phyloP scores from a whole-genome alignment of 2,113 vertebrate genomes.

The Perognathus longimembris region DNA sequence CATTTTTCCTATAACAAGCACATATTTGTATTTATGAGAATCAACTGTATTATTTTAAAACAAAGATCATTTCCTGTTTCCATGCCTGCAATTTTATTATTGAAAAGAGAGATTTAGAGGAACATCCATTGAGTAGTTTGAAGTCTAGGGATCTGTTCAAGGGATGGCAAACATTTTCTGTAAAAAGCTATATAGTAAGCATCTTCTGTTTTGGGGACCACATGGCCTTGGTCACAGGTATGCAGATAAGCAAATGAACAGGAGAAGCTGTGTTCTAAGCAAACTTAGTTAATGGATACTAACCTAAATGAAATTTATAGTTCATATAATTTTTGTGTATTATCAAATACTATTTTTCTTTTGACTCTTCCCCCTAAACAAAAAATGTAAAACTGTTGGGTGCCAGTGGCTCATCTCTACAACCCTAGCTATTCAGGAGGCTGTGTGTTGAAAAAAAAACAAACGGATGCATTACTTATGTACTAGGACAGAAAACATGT shows the following conservation, averaged over 20 bases:
- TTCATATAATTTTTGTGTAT: neutral
- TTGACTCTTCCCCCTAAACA: neutral
- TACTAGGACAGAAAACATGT: too few relatives aligned
- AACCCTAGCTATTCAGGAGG: too few relatives aligned
- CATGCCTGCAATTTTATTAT: slow-evolving; percentile 19
- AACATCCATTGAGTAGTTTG: neutral
- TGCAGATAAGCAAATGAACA: neutral
- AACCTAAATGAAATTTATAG: neutral
- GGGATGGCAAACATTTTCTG: neutral
- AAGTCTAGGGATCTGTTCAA: neutral
- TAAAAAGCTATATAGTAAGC: neutral
- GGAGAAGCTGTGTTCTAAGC: neutral
- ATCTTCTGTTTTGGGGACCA: neutral
- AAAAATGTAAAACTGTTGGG: neutral
- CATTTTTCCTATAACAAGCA: neutral
- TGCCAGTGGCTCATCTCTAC: too few relatives aligned
- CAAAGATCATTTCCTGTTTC: neutral
- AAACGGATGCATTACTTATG: too few relatives aligned
- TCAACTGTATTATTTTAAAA: slow-evolving; percentile 29
- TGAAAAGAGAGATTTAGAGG: neutral
- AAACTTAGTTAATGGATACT: neutral
- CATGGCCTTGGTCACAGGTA: neutral
- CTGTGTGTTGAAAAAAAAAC: too few relatives aligned
- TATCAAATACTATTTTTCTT: neutral
- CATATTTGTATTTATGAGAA: neutral